Conservation (phyloP, 1,140 invertebrate genomes). For the Lithobius niger region DNA sequence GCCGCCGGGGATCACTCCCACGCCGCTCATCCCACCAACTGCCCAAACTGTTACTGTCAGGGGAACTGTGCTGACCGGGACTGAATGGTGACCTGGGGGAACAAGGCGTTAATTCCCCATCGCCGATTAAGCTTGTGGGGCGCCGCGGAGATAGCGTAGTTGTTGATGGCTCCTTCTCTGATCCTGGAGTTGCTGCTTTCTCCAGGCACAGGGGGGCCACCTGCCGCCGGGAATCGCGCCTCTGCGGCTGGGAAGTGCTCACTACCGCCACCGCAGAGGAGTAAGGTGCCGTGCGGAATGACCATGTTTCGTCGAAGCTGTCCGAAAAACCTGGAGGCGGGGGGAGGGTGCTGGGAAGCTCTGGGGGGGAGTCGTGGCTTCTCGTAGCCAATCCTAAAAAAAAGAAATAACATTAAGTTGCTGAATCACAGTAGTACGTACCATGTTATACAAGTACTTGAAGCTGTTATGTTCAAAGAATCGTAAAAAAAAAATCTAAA, state of each 20-base stretch:
- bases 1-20: background rate
- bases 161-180: too few species aligned
- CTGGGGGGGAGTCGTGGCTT: background rate
- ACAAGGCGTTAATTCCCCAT: background rate
- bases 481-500: too few species aligned
- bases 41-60: background rate
- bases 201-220: background rate
- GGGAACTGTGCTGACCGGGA: background rate
- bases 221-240: background rate
- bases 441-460: too few species aligned
- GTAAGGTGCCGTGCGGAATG: background rate
- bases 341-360: background rate
- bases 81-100: conserved; percentile 1
- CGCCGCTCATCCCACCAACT: background rate
- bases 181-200: background rate
- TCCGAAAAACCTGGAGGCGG: conserved; percentile 1
- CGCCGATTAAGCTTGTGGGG: background rate
- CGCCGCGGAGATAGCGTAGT: background rate
- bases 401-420: too few species aligned
- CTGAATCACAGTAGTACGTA: too few species aligned
- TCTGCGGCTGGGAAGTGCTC: background rate
- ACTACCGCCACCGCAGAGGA: background rate
- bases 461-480: too few species aligned
- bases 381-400: background rate
- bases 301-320: background rate